These are phyloP conservation scores for Drosophila miranda DNA, from an alignment of 1,140 invertebrate species.

Conservation along the genomic window DNA sequence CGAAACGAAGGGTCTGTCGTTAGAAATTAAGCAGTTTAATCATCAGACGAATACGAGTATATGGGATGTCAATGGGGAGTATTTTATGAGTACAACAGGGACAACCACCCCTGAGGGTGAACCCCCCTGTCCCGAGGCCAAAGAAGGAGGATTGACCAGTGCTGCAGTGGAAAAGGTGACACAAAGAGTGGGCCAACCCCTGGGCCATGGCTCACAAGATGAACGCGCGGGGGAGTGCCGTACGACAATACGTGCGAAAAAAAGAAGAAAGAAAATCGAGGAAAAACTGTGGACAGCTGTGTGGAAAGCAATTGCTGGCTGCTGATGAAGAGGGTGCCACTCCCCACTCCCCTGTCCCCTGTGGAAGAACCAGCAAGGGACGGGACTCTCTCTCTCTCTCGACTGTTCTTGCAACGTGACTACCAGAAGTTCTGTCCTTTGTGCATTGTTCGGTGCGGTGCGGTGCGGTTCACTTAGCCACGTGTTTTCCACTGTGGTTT, in stretches of 20 bases:
- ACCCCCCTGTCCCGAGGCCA: too few species aligned
- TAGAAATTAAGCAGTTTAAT: conserved; percentile 66
- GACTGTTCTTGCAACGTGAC: conserved; percentile 48
- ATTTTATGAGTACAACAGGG: conserved; percentile 5
- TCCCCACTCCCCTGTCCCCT: not conserved
- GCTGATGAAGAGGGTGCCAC: conserved; percentile 26
- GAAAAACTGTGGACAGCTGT: conserved; percentile 75
- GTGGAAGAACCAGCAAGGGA: too few species aligned
- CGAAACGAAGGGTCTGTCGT: not conserved
- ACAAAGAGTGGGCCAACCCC: too few species aligned
- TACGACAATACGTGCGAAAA: conserved; percentile 63
- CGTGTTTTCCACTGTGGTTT: conserved; percentile 71
- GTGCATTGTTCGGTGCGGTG: conserved; percentile 58
- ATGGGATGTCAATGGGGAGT: conserved; percentile 38
- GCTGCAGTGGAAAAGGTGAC: too few species aligned
- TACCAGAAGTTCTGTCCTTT: conserved; percentile 40
- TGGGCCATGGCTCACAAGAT: too few species aligned
- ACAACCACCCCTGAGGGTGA: conserved; percentile 12
- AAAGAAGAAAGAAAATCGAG: conserved; percentile 39
- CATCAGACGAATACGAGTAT: conserved; percentile 2
- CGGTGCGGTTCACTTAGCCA: conserved; percentile 69
- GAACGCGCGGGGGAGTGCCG: too few species aligned
- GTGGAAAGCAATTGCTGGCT: conserved; percentile 67
- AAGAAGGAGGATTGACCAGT: too few species aligned
- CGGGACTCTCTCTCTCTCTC: too few species aligned